Evolutionary conservation across 2,797 vertebrate genomes (phyloP).

Genomic region (Gymnothorax reevesii): DNA sequence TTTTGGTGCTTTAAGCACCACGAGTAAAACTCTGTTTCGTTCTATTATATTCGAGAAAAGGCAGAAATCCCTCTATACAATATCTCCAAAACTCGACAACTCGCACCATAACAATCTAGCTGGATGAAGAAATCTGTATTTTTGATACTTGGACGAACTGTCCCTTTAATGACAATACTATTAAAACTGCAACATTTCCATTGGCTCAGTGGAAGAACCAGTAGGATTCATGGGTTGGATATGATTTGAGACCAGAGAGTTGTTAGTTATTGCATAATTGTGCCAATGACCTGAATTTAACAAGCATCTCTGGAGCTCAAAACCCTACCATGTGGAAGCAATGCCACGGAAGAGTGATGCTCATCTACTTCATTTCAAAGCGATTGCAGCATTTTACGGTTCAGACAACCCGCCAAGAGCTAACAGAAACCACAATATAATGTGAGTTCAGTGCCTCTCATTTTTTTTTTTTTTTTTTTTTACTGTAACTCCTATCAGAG

Average conservation of each 20-base stretch:
- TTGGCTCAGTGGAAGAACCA: not conserved
- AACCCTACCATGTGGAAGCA: conserved; percentile 11
- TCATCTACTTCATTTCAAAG: conserved; percentile 24
- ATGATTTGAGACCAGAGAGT: not conserved
- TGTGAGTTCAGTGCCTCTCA: not conserved
- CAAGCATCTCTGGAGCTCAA: conserved; percentile 14
- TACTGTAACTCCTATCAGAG: not conserved
- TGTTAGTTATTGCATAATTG: not conserved
- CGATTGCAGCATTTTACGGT: not conserved
- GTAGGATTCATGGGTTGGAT: not conserved
- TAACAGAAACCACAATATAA: not conserved
- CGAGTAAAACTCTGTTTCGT: too few species aligned
- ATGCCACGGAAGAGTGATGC: not conserved
- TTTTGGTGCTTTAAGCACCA: too few species aligned
- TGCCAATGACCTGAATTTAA: conserved; percentile 28
- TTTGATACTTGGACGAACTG: too few species aligned
- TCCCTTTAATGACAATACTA: not conserved
- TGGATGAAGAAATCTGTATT: too few species aligned
- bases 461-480: not conserved
- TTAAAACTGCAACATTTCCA: not conserved
- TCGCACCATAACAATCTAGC: too few species aligned
- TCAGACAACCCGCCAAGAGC: not conserved
- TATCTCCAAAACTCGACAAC: too few species aligned
- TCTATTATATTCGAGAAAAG: too few species aligned
- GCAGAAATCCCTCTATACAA: too few species aligned